Evolutionary conservation across 2,888 invertebrate genomes (phyloP).

Genomic region (Chorisops tibialis): DNA sequence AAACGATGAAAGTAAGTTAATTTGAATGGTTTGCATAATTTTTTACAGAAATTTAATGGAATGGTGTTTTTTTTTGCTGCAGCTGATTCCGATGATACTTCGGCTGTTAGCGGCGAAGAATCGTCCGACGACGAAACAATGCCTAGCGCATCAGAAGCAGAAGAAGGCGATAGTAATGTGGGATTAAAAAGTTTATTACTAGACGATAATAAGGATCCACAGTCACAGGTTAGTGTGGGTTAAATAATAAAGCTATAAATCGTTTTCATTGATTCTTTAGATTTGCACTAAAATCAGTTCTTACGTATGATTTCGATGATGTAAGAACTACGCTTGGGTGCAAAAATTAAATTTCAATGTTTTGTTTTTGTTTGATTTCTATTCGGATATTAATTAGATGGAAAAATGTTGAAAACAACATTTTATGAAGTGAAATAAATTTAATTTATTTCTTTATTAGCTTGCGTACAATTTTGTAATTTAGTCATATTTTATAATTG

Average conservation of each 20-base stretch:
- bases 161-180: constrained; percentile 49
- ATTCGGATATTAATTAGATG: not conserved
- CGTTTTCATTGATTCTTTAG: not conserved
- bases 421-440: too few species aligned
- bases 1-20: constrained; percentile 42
- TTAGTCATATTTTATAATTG: constrained; percentile 23
- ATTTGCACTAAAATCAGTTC: constrained; percentile 30
- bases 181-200: constrained; percentile 60
- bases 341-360: constrained; percentile 2
- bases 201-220: constrained; percentile 47
- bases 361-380: not conserved
- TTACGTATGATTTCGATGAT: not conserved
- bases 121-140: constrained; percentile 38
- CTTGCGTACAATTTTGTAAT: not conserved
- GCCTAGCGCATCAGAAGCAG: constrained; percentile 42
- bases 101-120: constrained; percentile 34
- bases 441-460: not conserved
- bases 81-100: constrained; percentile 35
- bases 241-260: too few species aligned
- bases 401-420: not conserved
- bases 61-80: not conserved
- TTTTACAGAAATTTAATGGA: not conserved
- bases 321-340: constrained; percentile 31
- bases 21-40: not conserved
- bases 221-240: not conserved